A percentile compares a stretch with the other conserved stretches of the same genome.
Evolutionary conservation across 2,888 invertebrate genomes (phyloP).

Genomic region (Stenchaetothrips biformis): DNA sequence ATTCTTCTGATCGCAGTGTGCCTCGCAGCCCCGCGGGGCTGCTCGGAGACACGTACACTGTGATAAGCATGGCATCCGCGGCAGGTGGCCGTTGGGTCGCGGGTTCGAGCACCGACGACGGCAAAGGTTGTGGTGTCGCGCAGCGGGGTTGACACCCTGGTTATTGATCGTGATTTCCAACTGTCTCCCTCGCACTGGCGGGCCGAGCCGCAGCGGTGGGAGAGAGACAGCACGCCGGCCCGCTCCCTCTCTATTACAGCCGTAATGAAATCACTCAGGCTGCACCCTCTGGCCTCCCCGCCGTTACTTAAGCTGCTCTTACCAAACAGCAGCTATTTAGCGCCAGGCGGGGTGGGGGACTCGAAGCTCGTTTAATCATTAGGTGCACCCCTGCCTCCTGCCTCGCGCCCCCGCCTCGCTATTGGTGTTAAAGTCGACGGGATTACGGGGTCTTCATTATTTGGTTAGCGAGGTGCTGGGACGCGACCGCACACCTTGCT

Average conservation of each 20-base stretch:
- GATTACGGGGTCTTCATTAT: background rate
- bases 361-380: conserved; percentile 13
- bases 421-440: conserved; percentile 15
- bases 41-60: no score
- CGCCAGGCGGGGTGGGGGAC: background rate
- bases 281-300: background rate
- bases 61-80: background rate
- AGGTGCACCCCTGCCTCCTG: background rate
- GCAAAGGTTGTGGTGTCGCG: no score
- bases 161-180: no score
- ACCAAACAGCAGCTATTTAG: conserved; percentile 23
- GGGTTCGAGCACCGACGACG: background rate
- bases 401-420: background rate
- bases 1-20: background rate
- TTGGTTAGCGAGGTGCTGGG: no score
- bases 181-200: background rate
- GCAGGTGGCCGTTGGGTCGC: background rate
- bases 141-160: no score
- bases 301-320: conserved; percentile 23
- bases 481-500: background rate
- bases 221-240: background rate
- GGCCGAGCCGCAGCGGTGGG: background rate
- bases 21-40: background rate
- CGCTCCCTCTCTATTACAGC: background rate
- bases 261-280: conserved; percentile 16